phyloP scores from a whole-genome alignment of 2,113 vertebrate species.

The Megatriorchis doriae region DNA sequence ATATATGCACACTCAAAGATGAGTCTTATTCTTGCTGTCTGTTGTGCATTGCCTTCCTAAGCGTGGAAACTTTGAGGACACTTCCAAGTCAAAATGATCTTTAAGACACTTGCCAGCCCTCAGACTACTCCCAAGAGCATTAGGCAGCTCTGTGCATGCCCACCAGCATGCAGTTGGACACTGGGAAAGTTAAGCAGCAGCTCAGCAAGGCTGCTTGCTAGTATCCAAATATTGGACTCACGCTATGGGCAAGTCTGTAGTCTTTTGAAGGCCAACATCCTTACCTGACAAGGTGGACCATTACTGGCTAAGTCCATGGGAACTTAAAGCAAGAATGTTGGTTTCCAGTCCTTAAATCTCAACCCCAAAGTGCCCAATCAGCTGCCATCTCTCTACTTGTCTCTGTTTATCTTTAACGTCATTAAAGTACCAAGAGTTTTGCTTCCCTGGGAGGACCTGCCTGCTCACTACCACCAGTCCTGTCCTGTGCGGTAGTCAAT shows the following conservation, averaged over 20 bases:
- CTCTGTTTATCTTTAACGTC: neutral
- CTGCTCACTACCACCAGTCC: neutral
- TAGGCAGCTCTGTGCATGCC: neutral
- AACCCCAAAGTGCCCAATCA: neutral
- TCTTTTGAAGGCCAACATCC: neutral
- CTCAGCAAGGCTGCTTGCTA: neutral
- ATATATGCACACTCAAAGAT: rapidly evolving
- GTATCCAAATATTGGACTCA: neutral
- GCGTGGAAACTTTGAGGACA: neutral
- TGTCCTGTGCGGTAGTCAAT: neutral
- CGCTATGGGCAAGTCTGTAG: neutral
- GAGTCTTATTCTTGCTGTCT: neutral
- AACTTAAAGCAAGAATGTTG: neutral
- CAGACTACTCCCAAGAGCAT: neutral
- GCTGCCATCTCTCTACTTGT: neutral
- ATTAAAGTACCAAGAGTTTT: neutral
- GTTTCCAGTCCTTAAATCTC: neutral
- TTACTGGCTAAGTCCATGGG: neutral
- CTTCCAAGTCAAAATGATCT: neutral
- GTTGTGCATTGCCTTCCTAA: neutral
- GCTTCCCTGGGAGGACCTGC: neutral
- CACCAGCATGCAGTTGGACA: neutral
- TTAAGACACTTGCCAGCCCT: neutral
- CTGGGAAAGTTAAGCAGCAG: neutral
- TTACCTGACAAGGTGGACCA: neutral